These are phyloP conservation scores for Drosophila pallidifrons DNA, from an alignment of 1,140 invertebrate species.

Conservation along the genomic window DNA sequence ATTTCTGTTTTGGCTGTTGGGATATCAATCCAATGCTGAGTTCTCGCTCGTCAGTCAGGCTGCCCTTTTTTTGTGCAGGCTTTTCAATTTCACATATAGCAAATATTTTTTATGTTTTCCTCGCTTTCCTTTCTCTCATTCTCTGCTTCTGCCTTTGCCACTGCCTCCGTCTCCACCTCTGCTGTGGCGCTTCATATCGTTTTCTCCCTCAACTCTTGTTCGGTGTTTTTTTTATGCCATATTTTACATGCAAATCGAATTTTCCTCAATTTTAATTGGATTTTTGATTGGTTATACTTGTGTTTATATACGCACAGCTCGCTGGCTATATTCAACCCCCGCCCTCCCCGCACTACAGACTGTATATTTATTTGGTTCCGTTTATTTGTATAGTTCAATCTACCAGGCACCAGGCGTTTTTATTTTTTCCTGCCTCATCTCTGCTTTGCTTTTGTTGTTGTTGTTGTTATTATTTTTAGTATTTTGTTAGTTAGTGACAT, in stretches of 20 bases:
- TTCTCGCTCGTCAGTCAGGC: slow-evolving; percentile 60
- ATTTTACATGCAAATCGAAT: slow-evolving; percentile 85
- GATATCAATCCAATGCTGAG: slow-evolving; percentile 74
- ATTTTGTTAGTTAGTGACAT: slow-evolving; percentile 62
- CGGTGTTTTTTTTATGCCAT: slow-evolving; percentile 60
- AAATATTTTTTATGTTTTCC: slow-evolving; percentile 79
- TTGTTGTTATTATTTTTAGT: slow-evolving; percentile 51
- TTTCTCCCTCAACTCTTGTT: slow-evolving; percentile 41
- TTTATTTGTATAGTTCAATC: slow-evolving; percentile 40
- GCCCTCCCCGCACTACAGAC: background rate
- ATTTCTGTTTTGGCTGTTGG: slow-evolving; percentile 24
- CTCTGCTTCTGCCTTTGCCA: background rate
- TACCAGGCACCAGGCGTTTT: background rate
- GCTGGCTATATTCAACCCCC: slow-evolving; percentile 46
- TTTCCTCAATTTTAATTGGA: slow-evolving; percentile 85
- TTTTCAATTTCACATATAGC: slow-evolving; percentile 80
- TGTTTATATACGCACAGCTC: slow-evolving; percentile 81
- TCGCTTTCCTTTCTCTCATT: slow-evolving; percentile 8
- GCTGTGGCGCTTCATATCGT: slow-evolving; percentile 34
- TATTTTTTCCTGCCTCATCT: background rate
- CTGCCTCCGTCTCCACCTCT: background rate
- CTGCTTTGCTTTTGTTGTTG: slow-evolving; percentile 31
- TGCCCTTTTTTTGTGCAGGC: slow-evolving; percentile 73
- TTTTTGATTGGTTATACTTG: slow-evolving; percentile 85
- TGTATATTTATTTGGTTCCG: slow-evolving; percentile 30